Evolutionary conservation across 1,140 invertebrate species (phyloP).

Genomic region (Trachelipus rathkii): DNA sequence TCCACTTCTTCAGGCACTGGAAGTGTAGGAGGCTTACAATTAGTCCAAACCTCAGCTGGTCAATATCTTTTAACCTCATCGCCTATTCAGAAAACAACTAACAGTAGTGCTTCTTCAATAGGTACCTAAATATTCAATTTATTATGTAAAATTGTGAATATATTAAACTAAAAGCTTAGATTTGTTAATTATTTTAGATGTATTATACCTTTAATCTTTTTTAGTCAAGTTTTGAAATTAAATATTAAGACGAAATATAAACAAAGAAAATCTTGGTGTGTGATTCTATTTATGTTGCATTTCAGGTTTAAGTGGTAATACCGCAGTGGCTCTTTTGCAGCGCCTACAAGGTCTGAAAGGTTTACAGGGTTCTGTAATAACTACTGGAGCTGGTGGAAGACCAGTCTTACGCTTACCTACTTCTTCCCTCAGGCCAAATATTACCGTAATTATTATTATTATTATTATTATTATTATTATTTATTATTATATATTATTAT

Average conservation of each 20-base stretch:
- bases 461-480: no score
- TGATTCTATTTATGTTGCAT: constrained; percentile 45
- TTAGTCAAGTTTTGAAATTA: no score
- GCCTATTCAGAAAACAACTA: constrained; percentile 45
- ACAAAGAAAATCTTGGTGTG: no score
- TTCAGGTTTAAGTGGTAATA: constrained; percentile 49
- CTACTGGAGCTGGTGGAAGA: constrained; percentile 39
- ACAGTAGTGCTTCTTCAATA: constrained; percentile 42
- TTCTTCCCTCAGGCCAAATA: constrained; percentile 24
- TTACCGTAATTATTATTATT: not conserved
- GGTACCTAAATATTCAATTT: not conserved
- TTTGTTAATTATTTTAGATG: no score
- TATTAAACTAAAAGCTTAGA: no score
- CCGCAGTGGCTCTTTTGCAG: constrained; percentile 39
- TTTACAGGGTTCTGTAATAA: constrained; percentile 43
- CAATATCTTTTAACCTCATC: constrained; percentile 60
- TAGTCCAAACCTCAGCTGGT: constrained; percentile 66
- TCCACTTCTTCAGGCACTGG: not conserved
- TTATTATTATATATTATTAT: no score
- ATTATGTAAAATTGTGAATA: no score
- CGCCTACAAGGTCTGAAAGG: constrained; percentile 39
- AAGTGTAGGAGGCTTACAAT: constrained; percentile 52
- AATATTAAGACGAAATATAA: no score
- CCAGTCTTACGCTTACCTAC: constrained; percentile 40
- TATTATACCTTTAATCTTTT: no score